phyloP scores from a whole-genome alignment of 2,888 invertebrate species.

The Meandrusa payeni region DNA sequence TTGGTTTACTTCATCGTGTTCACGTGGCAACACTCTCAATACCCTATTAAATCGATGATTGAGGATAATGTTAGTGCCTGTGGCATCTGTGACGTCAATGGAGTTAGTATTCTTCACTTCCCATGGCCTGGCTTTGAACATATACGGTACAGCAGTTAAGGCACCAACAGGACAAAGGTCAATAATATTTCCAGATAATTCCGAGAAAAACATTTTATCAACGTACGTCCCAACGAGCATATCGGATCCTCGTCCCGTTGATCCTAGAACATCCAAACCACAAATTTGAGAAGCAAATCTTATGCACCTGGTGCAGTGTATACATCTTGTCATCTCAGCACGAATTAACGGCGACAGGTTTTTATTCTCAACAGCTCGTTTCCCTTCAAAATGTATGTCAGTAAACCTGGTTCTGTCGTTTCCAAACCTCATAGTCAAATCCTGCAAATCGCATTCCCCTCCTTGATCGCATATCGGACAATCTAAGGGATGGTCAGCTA shows the following conservation, averaged over 20 bases:
- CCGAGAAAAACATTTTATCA: constrained; percentile 97
- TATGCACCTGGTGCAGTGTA: constrained; percentile 98
- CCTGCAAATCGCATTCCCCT: constrained; percentile 96
- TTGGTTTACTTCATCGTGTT: constrained; percentile 86
- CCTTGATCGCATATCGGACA: constrained; percentile 99
- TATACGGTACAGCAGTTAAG: constrained; percentile 97
- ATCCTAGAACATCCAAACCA: constrained; percentile 96
- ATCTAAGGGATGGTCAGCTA: constrained; percentile 98
- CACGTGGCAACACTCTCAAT: constrained; percentile 60
- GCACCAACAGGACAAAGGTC: constrained; percentile 99
- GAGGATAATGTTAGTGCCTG: constrained; percentile 63
- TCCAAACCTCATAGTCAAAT: constrained; percentile 98
- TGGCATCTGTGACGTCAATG: constrained; percentile 69
- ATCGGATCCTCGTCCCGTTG: constrained; percentile 94
- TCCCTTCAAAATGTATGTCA: constrained; percentile 93
- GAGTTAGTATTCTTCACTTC: constrained; percentile 89
- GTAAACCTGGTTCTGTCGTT: constrained; percentile 95
- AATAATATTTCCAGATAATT: constrained; percentile 98
- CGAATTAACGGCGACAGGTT: constrained; percentile 97
- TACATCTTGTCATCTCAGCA: constrained; percentile 99
- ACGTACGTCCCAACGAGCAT: constrained; percentile 99
- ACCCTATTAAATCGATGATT: constrained; percentile 59
- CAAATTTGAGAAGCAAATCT: constrained; percentile 98
- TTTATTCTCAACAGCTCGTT: constrained; percentile 97
- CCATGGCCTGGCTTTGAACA: constrained; percentile 98